Evolutionary conservation across 2,113 vertebrate genomes (phyloP).

Genomic region (Noturus placidus): DNA sequence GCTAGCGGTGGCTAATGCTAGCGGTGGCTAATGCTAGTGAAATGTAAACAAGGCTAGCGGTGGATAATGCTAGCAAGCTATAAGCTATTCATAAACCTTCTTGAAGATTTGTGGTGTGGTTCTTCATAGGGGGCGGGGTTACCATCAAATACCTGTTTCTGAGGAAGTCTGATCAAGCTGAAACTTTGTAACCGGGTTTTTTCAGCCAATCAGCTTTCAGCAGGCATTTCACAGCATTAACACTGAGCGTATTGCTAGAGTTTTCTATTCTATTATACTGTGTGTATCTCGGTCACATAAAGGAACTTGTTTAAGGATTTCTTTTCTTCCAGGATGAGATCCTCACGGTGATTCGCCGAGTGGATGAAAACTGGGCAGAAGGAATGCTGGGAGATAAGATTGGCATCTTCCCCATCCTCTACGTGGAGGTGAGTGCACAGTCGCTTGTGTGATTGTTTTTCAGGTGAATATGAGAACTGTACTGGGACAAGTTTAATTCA

Average conservation of each 20-base stretch:
- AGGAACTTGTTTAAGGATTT: conserved; percentile 21
- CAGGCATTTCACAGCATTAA: neutral
- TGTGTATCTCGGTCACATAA: neutral
- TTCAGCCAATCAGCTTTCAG: neutral
- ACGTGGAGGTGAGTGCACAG: conserved; percentile 79
- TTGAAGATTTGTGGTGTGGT: neutral
- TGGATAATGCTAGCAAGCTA: too few relatives aligned
- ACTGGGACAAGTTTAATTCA: neutral
- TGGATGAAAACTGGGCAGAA: conserved; percentile 99
- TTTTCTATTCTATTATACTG: too few relatives aligned
- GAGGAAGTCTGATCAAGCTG: neutral
- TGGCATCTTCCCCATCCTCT: conserved; percentile 95
- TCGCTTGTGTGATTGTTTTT: neutral
- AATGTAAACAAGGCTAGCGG: too few relatives aligned
- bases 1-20: too few relatives aligned
- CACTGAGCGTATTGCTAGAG: too few relatives aligned
- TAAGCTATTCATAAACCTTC: neutral
- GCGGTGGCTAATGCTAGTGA: too few relatives aligned
- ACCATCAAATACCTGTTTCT: neutral
- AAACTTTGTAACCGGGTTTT: neutral
- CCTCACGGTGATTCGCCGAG: conserved; percentile 94
- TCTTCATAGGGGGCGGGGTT: neutral
- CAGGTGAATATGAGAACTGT: neutral
- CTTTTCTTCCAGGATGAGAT: conserved; percentile 86
- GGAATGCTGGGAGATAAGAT: conserved; percentile 99